phyloP scores from a whole-genome alignment of 2,797 vertebrate genomes.

The Gadopsis marmoratus region DNA sequence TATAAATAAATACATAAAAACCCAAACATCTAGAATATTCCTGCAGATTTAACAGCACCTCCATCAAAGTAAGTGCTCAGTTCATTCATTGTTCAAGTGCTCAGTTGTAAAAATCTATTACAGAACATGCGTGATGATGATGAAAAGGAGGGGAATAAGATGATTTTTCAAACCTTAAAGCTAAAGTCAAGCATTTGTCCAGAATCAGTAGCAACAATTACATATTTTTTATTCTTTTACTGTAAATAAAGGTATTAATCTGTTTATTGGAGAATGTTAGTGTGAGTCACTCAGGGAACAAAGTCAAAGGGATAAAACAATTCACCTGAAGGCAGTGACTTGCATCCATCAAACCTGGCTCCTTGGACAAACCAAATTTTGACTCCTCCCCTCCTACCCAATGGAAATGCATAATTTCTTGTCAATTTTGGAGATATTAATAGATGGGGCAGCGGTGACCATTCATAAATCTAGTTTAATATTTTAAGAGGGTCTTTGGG shows the following conservation, averaged over 20 bases:
- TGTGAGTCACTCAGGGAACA: neutral
- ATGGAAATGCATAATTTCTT: constrained; percentile 78
- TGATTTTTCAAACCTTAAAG: too few relatives aligned
- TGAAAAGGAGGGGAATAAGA: neutral
- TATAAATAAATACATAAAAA: too few relatives aligned
- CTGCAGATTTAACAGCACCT: neutral
- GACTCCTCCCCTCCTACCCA: constrained; percentile 62
- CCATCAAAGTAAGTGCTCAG: too few relatives aligned
- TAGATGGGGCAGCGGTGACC: constrained; percentile 82
- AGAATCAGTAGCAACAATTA: neutral
- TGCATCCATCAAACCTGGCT: constrained; percentile 64
- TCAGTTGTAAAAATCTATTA: neutral
- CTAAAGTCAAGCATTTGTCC: neutral
- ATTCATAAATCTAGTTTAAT: constrained; percentile 88
- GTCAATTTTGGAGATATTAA: constrained; percentile 85
- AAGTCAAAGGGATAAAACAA: constrained; percentile 16
- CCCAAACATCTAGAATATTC: neutral
- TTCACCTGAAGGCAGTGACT: constrained; percentile 46
- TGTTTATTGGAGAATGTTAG: neutral
- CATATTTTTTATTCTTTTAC: neutral
- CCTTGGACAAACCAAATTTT: constrained; percentile 56
- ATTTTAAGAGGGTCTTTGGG: constrained; percentile 87
- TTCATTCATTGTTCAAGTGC: too few relatives aligned
- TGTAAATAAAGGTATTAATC: neutral
- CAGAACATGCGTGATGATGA: neutral